A percentile compares a stretch with the other conserved stretches of the same genome.
These are phyloP conservation scores for Coregonus suidteri DNA, from an alignment of 2,797 vertebrate genomes.

Conservation along the genomic window DNA sequence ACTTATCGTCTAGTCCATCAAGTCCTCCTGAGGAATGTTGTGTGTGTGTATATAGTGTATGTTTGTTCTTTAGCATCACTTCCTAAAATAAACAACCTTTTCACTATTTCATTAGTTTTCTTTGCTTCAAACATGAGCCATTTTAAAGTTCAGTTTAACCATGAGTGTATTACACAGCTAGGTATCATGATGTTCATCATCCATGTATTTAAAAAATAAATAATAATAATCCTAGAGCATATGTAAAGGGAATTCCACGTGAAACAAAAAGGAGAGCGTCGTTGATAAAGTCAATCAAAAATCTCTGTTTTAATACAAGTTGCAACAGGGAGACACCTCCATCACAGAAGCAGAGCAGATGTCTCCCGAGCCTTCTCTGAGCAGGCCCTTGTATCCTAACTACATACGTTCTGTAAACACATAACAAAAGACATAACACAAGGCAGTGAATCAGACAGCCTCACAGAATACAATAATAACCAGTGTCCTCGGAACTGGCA, in stretches of 20 bases:
- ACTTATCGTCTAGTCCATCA: background rate
- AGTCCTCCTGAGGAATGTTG: background rate
- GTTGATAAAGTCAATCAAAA: too few species aligned
- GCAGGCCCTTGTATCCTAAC: too few species aligned
- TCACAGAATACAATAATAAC: too few species aligned
- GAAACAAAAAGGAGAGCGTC: too few species aligned
- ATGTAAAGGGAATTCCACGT: background rate
- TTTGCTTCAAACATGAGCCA: background rate
- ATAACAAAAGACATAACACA: too few species aligned
- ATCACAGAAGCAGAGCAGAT: too few species aligned
- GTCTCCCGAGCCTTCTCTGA: too few species aligned
- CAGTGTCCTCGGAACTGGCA: too few species aligned
- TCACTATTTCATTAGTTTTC: background rate
- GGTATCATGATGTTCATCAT: background rate
- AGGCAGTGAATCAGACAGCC: too few species aligned
- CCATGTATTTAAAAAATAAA: constrained; percentile 6
- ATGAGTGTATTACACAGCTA: background rate
- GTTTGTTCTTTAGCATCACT: constrained; percentile 22
- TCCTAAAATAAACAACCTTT: background rate
- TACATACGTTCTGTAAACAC: too few species aligned
- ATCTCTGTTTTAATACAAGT: too few species aligned
- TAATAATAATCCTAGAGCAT: background rate
- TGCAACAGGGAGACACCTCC: too few species aligned
- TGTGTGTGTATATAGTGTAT: background rate
- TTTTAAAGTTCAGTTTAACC: background rate